Conservation (phyloP, 2,888 invertebrate genomes). For the Meteorus cinctellus region DNA sequence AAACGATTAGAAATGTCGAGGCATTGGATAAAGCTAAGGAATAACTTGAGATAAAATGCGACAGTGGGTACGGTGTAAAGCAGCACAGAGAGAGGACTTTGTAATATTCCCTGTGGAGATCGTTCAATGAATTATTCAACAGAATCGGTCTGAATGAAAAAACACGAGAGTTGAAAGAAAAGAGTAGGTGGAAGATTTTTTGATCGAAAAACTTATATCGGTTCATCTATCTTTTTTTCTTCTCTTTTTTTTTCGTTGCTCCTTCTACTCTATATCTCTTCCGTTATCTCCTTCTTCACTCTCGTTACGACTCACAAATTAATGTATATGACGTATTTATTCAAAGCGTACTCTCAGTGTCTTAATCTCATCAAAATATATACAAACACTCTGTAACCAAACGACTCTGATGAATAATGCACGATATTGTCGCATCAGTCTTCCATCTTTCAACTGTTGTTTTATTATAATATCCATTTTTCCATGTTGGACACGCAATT, state of each 20-base stretch:
- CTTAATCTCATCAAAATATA: conserved; percentile 1
- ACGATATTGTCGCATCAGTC: not conserved
- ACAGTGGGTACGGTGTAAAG: not conserved
- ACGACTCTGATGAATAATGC: conserved; percentile 20
- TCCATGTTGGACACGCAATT: not conserved
- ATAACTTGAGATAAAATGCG: conserved; percentile 1
- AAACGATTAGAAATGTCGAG: conserved; percentile 17
- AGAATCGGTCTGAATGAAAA: conserved; percentile 28
- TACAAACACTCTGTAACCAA: not conserved
- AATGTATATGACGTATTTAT: conserved; percentile 9
- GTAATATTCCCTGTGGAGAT: conserved; percentile 16
- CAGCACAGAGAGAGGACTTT: not conserved
- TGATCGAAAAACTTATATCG: conserved; percentile 37
- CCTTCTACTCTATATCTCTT: not conserved
- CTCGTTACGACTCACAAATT: conserved; percentile 23
- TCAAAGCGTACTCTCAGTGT: not conserved
- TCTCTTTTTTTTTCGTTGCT: not conserved
- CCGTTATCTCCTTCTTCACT: not conserved
- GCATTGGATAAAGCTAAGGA: not conserved
- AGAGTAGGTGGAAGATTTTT: conserved; percentile 22
- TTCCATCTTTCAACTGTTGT: not conserved
- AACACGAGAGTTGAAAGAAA: not conserved
- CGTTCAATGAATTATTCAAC: conserved; percentile 34
- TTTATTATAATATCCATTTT: not conserved
- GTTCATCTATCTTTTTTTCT: conserved; percentile 10